Evolutionary conservation across 2,113 vertebrate genomes (phyloP).

Genomic region (Benitochromis conjunctus): DNA sequence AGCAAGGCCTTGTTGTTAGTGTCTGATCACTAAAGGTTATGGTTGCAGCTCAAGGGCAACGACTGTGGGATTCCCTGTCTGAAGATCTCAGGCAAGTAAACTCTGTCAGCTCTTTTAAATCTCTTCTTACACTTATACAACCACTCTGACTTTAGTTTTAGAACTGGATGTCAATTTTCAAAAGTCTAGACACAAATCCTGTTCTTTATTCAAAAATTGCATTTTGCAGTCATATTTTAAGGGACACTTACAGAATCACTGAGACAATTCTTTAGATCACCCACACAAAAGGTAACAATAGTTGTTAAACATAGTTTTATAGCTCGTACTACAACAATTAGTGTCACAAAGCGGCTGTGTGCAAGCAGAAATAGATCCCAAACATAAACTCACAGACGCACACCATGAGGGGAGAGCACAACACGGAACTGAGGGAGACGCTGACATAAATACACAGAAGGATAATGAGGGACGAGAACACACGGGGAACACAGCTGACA

Average conservation of each 20-base stretch:
- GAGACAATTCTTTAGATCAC: neutral
- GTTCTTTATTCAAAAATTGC: neutral
- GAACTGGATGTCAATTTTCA: neutral
- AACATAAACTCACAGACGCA: too few species aligned
- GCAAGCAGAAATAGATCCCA: too few species aligned
- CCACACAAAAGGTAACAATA: neutral
- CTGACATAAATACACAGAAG: too few species aligned
- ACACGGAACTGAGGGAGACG: too few species aligned
- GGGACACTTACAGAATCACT: neutral
- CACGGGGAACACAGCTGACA: too few species aligned
- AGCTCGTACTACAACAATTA: rapidly evolving
- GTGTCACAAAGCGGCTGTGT: too few species aligned
- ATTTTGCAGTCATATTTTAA: neutral
- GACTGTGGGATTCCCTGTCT: neutral
- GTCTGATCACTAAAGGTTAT: neutral
- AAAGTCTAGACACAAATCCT: neutral
- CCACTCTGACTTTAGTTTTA: neutral
- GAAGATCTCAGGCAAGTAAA: neutral
- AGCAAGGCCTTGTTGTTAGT: neutral
- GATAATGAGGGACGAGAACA: too few species aligned
- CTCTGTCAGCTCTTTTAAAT: neutral
- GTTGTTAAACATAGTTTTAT: neutral
- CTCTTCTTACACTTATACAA: neutral
- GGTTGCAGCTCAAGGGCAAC: neutral
- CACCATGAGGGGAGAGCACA: too few species aligned